A percentile compares a stretch with the other conserved stretches of the same genome.
Conservation (phyloP, 1,140 invertebrate genomes). For the Leptopilina clavipes region DNA sequence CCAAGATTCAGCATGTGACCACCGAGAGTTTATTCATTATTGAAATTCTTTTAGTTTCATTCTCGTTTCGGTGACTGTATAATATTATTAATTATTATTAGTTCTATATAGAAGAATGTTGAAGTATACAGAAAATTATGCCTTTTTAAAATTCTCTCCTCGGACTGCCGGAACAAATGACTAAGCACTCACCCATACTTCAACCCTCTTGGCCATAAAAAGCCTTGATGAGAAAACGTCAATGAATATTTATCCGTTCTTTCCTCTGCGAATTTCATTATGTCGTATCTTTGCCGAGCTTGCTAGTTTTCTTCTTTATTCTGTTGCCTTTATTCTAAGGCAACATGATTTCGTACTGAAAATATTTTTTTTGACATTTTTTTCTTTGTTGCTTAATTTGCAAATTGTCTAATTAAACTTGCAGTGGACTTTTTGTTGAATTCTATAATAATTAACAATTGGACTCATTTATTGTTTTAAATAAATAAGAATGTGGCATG, state of each 20-base stretch:
- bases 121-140: too few species aligned
- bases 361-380: too few species aligned
- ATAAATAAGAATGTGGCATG: background rate
- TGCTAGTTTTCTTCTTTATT: constrained; percentile 58
- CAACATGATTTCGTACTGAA: too few species aligned
- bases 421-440: too few species aligned
- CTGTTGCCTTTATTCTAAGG: too few species aligned
- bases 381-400: too few species aligned
- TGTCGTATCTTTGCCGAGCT: constrained; percentile 42
- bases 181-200: constrained; percentile 4
- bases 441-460: too few species aligned
- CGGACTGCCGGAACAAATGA: constrained; percentile 19
- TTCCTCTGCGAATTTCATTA: constrained; percentile 55
- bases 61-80: background rate
- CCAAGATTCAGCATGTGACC: background rate
- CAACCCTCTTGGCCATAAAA: constrained; percentile 61
- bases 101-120: too few species aligned
- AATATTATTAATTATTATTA: too few species aligned
- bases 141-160: constrained; percentile 13
- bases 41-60: constrained; percentile 40
- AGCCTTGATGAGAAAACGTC: constrained; percentile 71
- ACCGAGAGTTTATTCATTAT: constrained; percentile 32
- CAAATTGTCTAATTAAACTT: too few species aligned
- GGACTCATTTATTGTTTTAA: background rate
- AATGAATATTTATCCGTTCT: constrained; percentile 72